A percentile compares a stretch with the other conserved stretches of the same genome.
phyloP scores from a whole-genome alignment of 2,888 invertebrate species.

The Ornithoptera alexandrae region DNA sequence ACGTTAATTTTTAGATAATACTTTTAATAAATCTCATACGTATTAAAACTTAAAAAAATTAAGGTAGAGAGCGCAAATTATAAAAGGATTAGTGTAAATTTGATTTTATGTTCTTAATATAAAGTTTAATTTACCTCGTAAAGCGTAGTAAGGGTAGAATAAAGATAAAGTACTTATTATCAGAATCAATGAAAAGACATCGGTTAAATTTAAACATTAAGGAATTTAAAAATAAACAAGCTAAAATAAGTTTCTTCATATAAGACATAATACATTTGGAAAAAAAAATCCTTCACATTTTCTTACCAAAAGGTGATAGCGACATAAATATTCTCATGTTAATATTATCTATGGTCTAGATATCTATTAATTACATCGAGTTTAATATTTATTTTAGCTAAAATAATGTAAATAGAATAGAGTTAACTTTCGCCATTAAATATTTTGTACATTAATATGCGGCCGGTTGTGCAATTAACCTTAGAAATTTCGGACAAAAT shows the following conservation, averaged over 20 bases:
- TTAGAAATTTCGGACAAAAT: constrained; percentile 27
- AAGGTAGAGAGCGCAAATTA: not conserved
- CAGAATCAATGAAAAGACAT: not conserved
- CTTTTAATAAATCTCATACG: not conserved
- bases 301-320: not conserved
- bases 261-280: not conserved
- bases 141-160: not conserved
- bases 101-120: not conserved
- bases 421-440: constrained; percentile 37
- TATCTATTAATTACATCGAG: not conserved
- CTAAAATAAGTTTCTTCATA: not conserved
- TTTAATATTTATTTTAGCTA: constrained; percentile 30
- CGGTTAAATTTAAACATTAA: not conserved
- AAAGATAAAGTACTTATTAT: not conserved
- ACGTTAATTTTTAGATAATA: constrained; percentile 1
- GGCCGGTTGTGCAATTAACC: constrained; percentile 76
- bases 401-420: constrained; percentile 47
- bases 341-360: not conserved
- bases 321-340: no score
- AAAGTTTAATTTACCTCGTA: not conserved
- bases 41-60: not conserved
- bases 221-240: not conserved
- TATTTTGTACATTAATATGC: constrained; percentile 57
- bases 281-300: not conserved
- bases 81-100: not conserved